A percentile compares a stretch with the other conserved stretches of the same genome.
These are phyloP conservation scores for Peromyscus polionotus DNA, from an alignment of 2,113 vertebrate genomes.

Conservation along the genomic window DNA sequence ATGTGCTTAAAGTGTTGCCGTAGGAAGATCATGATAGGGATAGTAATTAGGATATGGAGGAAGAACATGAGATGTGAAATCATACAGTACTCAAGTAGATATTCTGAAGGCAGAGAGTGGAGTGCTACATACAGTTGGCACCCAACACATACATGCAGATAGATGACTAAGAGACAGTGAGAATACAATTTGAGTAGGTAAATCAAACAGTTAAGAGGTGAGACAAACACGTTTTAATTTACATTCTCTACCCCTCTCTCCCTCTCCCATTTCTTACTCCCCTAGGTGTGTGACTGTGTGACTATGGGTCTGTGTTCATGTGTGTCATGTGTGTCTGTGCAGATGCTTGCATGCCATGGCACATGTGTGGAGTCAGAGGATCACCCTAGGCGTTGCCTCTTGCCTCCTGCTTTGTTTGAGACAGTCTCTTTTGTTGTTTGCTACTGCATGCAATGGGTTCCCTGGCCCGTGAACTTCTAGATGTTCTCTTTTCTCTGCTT, in stretches of 20 bases:
- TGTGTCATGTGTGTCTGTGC: not conserved
- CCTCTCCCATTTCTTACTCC: no score
- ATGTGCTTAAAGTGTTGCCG: not conserved
- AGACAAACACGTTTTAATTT: not conserved
- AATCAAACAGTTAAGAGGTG: not conserved
- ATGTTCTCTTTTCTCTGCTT: no score
- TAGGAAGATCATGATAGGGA: not conserved
- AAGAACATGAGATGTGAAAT: not conserved
- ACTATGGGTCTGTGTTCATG: not conserved
- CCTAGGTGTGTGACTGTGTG: not conserved
- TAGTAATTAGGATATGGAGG: not conserved
- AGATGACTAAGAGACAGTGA: not conserved
- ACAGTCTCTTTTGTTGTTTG: not conserved
- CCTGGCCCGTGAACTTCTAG: not conserved
- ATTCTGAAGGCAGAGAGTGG: rapidly evolving
- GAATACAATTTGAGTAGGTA: not conserved
- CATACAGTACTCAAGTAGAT: not conserved
- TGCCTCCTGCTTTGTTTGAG: not conserved
- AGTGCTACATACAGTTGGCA: not conserved
- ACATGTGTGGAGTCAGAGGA: not conserved
- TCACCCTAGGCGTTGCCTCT: not conserved
- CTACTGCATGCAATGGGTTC: no score
- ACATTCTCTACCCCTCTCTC: no score
- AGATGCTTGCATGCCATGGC: no score
- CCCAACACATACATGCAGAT: no score